These are phyloP conservation scores for Galerucella calmariensis DNA, from an alignment of 2,888 invertebrate genomes.

Conservation along the genomic window DNA sequence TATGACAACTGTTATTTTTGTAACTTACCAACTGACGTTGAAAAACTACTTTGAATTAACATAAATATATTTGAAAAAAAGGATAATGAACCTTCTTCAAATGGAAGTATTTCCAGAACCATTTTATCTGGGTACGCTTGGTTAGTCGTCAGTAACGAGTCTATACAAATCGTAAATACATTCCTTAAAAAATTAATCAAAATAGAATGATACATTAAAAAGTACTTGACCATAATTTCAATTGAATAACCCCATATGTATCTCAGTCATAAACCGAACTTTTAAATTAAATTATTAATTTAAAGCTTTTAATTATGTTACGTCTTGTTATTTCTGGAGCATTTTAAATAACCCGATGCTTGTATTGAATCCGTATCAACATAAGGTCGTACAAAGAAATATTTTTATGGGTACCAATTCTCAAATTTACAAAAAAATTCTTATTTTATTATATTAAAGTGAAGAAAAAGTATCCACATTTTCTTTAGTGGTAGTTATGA, in stretches of 20 bases:
- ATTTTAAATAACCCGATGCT: neutral
- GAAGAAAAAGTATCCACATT: no score
- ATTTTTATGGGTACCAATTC: neutral
- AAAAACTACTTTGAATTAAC: neutral
- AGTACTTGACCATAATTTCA: neutral
- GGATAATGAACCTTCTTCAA: neutral
- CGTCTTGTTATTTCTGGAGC: neutral
- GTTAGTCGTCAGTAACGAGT: neutral
- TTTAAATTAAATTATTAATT: neutral
- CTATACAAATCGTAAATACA: neutral
- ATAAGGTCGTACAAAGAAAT: neutral
- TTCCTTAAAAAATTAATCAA: neutral
- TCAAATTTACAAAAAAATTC: no score
- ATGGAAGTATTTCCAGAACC: neutral
- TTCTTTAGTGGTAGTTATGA: no score
- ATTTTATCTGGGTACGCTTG: neutral
- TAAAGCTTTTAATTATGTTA: slow-evolving; percentile 3
- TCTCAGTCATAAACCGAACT: neutral
- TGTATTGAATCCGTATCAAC: neutral
- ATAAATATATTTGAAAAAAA: neutral
- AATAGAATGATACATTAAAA: neutral
- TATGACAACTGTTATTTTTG: neutral
- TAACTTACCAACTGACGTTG: neutral
- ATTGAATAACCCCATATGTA: neutral
- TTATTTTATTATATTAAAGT: no score